phyloP scores from a whole-genome alignment of 2,888 invertebrate genomes.

The Cylloceria caligata region DNA sequence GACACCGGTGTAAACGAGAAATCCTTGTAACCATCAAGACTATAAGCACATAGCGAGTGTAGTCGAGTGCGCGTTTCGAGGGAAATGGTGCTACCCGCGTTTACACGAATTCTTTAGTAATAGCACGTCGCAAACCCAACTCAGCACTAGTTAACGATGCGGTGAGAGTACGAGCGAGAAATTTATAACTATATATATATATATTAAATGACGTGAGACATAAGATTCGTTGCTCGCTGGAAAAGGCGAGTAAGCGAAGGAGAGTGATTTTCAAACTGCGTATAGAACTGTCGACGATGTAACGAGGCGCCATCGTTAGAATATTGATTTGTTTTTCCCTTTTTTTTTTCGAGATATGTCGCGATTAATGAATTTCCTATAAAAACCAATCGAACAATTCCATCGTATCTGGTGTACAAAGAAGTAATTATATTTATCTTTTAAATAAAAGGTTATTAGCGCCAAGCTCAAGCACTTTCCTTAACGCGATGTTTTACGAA shows the following conservation, averaged over 20 bases:
- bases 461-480: no score
- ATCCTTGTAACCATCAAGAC: constrained; percentile 47
- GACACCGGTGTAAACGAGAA: constrained; percentile 39
- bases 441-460: no score
- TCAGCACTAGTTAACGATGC: constrained; percentile 19
- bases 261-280: constrained; percentile 54
- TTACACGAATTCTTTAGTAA: constrained; percentile 63
- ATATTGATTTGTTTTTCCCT: not conserved
- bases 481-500: no score
- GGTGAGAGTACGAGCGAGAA: constrained; percentile 28
- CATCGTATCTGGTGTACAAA: no score
- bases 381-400: no score
- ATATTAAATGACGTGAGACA: constrained; percentile 58
- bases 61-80: constrained; percentile 26
- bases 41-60: not conserved
- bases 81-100: constrained; percentile 42
- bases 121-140: constrained; percentile 36
- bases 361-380: no score
- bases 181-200: constrained; percentile 20
- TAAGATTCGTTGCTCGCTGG: constrained; percentile 25
- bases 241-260: constrained; percentile 52
- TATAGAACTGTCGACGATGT: constrained; percentile 17
- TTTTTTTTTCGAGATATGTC: no score
- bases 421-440: no score
- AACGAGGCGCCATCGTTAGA: constrained; percentile 37